Conservation (phyloP, 2,888 invertebrate genomes). For the Stenichneumon culpator region DNA sequence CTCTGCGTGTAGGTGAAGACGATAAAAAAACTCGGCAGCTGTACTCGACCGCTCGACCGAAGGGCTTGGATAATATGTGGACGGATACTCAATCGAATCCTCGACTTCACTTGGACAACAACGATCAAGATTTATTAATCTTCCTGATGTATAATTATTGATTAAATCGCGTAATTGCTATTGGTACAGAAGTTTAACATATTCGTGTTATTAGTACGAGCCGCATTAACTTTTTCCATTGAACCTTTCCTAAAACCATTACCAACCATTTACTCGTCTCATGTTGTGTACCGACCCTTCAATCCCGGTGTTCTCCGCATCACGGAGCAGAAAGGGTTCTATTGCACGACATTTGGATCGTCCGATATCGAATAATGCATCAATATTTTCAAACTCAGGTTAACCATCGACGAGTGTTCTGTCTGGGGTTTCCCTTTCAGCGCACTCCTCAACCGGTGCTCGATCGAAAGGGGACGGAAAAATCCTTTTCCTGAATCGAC, state of each 20-base stretch:
- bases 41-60: conserved; percentile 65
- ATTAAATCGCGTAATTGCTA: background rate
- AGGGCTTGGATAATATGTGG: conserved; percentile 36
- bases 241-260: background rate
- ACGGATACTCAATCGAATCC: conserved; percentile 46
- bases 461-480: conserved; percentile 62
- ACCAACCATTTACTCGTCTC: conserved; percentile 6
- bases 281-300: background rate
- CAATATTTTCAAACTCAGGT: conserved; percentile 80
- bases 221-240: background rate
- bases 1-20: conserved; percentile 17
- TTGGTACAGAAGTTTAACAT: background rate
- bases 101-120: conserved; percentile 48
- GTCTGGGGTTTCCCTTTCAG: conserved; percentile 66
- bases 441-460: conserved; percentile 54
- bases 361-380: conserved; percentile 71
- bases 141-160: conserved; percentile 7
- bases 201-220: background rate
- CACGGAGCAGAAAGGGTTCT: conserved; percentile 45
- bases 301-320: conserved; percentile 29
- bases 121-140: conserved; percentile 20
- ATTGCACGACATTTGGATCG: conserved; percentile 78
- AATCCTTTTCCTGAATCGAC: conserved; percentile 74
- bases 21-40: conserved; percentile 66
- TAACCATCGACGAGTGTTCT: conserved; percentile 60